Conservation (phyloP, 2,888 invertebrate species). For the Alviniconcha strummeri region DNA sequence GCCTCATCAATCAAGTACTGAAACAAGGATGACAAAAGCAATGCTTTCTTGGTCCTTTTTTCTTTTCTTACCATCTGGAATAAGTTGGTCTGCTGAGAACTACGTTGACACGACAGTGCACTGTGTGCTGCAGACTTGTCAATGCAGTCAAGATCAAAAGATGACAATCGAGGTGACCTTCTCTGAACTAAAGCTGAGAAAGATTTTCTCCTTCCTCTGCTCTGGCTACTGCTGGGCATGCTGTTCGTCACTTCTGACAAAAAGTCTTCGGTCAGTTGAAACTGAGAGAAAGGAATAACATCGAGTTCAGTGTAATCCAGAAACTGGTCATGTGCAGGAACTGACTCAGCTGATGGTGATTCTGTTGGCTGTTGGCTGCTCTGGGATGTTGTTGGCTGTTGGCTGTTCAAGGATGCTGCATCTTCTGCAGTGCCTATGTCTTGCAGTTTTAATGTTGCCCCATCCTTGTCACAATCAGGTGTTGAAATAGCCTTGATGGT, state of each 20-base stretch:
- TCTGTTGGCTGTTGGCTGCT: not conserved
- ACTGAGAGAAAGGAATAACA: conserved; percentile 44
- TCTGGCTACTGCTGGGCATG: not conserved
- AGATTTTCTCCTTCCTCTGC: conserved; percentile 21
- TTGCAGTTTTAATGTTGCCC: not conserved
- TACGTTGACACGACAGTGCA: not conserved
- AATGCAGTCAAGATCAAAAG: conserved; percentile 2
- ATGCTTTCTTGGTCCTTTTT: conserved; percentile 40
- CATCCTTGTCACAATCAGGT: not conserved
- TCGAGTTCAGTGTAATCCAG: conserved; percentile 46
- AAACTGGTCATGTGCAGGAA: conserved; percentile 15
- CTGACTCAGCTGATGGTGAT: not conserved
- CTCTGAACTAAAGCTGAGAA: conserved; percentile 38
- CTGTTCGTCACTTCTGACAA: conserved; percentile 34
- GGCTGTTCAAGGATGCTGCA: not conserved
- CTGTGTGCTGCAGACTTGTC: not conserved
- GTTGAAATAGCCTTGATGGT: not conserved
- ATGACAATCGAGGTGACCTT: conserved; percentile 42
- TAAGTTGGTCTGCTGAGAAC: not conserved
- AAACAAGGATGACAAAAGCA: conserved; percentile 57
- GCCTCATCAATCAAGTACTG: conserved; percentile 61
- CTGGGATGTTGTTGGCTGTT: not conserved
- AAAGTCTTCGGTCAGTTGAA: conserved; percentile 44
- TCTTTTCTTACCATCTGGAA: conserved; percentile 22
- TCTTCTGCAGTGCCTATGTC: conserved; percentile 14